phyloP scores from a whole-genome alignment of 2,797 vertebrate genomes.

The Macropus fuliginosus region DNA sequence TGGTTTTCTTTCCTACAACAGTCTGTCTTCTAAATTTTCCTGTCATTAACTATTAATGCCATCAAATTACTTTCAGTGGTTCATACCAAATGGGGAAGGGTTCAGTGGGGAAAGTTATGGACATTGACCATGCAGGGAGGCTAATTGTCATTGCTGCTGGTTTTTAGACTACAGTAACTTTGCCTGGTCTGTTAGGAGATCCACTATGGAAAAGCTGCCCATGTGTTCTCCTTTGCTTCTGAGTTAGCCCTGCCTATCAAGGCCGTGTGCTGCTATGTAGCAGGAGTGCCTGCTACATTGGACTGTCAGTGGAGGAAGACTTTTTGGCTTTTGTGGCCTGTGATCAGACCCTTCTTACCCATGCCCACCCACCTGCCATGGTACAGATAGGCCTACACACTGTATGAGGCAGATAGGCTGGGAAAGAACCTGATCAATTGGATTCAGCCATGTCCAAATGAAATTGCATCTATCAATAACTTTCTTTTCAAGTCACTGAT shows the following conservation, averaged over 20 bases:
- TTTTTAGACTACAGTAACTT: constrained; percentile 19
- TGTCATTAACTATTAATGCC: no score
- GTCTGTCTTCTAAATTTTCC: no score
- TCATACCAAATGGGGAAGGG: no score
- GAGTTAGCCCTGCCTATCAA: constrained; percentile 21
- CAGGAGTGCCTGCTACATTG: constrained; percentile 62
- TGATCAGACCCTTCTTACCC: constrained; percentile 73
- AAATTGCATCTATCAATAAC: constrained; percentile 92
- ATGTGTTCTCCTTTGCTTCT: not conserved
- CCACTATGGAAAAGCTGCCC: constrained; percentile 12
- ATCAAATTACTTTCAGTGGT: no score
- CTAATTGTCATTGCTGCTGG: no score
- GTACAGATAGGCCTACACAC: constrained; percentile 87
- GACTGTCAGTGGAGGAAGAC: constrained; percentile 66
- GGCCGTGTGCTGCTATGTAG: constrained; percentile 34
- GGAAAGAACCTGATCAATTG: constrained; percentile 89
- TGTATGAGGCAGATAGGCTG: constrained; percentile 86
- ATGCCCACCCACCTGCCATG: constrained; percentile 74
- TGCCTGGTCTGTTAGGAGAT: not conserved
- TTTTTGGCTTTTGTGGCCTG: constrained; percentile 69
- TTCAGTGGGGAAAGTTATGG: no score
- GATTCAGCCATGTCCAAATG: constrained; percentile 86
- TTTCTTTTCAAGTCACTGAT: constrained; percentile 90
- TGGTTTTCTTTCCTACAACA: no score
- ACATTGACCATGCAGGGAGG: no score